These are phyloP conservation scores for Forficula auricularia DNA, from an alignment of 1,140 invertebrate species.

Conservation along the genomic window DNA sequence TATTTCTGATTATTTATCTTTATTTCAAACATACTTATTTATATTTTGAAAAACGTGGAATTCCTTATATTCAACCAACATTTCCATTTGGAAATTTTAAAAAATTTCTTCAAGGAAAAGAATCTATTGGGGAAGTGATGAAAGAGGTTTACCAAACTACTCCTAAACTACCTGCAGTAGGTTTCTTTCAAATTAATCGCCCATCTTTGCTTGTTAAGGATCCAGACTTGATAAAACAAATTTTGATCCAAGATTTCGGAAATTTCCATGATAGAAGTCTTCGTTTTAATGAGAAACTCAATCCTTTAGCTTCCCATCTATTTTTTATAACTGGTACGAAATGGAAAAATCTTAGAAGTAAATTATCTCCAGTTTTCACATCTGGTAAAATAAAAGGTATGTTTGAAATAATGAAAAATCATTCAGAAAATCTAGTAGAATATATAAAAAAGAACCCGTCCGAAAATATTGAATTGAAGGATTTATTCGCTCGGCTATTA, in stretches of 20 bases:
- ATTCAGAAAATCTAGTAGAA: neutral
- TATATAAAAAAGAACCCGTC: neutral
- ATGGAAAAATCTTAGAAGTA: conserved; percentile 30
- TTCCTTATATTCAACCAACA: conserved; percentile 15
- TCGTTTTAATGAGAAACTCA: neutral
- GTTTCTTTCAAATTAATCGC: too few species aligned
- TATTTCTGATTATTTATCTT: conserved; percentile 3
- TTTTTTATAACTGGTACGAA: conserved; percentile 11
- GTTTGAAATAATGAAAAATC: conserved; percentile 13
- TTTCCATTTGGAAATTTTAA: conserved; percentile 14
- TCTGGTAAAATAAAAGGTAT: conserved; percentile 19
- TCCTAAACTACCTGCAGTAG: too few species aligned
- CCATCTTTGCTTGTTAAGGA: too few species aligned
- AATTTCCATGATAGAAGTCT: conserved; percentile 10
- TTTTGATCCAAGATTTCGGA: too few species aligned
- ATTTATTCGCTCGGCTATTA: conserved; percentile 5
- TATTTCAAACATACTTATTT: conserved; percentile 17
- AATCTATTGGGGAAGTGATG: conserved; percentile 10
- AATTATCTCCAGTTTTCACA: conserved; percentile 29
- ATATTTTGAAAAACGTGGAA: conserved; percentile 18
- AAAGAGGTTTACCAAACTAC: neutral
- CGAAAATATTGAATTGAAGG: conserved; percentile 4
- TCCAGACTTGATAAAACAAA: too few species aligned
- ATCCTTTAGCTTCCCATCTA: conserved; percentile 5
- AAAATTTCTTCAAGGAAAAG: neutral